These are phyloP conservation scores for Amphiprion clarkii DNA, from an alignment of 2,797 vertebrate species.

Conservation along the genomic window DNA sequence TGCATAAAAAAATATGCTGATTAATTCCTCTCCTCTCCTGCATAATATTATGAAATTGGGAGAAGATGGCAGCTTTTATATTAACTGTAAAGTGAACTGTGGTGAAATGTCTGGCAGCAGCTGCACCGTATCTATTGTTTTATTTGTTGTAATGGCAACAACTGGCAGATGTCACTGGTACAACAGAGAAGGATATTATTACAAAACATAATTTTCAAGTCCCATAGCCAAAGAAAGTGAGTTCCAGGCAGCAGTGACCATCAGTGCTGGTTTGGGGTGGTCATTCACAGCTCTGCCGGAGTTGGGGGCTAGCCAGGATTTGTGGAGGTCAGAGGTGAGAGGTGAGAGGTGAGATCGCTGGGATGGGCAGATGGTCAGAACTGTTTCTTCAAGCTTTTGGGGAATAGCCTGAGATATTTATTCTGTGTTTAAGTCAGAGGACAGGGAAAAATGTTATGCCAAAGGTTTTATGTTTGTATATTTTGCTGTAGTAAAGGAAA, in stretches of 20 bases:
- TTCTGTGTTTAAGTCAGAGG: constrained; percentile 26
- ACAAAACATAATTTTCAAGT: constrained; percentile 36
- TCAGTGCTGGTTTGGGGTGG: constrained; percentile 52
- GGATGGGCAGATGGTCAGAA: constrained; percentile 83
- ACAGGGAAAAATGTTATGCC: constrained; percentile 5
- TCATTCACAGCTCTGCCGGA: constrained; percentile 57
- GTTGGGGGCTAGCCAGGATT: constrained; percentile 74
- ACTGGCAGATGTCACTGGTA: constrained; percentile 27
- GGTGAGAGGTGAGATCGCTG: constrained; percentile 81
- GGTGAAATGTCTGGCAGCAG: background rate
- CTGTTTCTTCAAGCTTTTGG: constrained; percentile 74
- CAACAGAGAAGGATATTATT: constrained; percentile 11
- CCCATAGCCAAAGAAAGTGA: constrained; percentile 24
- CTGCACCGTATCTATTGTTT: constrained; percentile 7
- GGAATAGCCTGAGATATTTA: constrained; percentile 60
- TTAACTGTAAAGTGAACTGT: background rate
- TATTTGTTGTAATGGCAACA: constrained; percentile 16
- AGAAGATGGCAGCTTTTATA: background rate
- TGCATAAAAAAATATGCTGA: background rate
- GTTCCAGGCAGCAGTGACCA: constrained; percentile 43
- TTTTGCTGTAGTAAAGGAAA: constrained; percentile 16
- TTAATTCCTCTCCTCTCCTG: background rate
- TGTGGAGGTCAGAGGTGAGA: constrained; percentile 85
- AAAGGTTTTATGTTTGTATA: constrained; percentile 14
- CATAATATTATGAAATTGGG: background rate